phyloP scores from a whole-genome alignment of 2,888 invertebrate genomes.

The Melanotus villosus region DNA sequence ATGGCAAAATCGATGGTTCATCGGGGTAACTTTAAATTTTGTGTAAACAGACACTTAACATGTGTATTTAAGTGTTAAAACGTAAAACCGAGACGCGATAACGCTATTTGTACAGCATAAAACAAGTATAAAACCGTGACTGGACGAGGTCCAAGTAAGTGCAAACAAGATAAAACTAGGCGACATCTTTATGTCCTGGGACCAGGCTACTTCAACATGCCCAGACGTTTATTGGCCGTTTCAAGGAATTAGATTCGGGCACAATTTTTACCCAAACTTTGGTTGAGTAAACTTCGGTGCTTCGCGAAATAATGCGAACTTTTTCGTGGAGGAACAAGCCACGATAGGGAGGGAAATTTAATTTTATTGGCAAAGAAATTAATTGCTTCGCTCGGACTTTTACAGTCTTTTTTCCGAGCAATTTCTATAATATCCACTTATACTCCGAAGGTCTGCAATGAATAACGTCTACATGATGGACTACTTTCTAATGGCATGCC shows the following conservation, averaged over 20 bases:
- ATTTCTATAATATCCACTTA: background rate
- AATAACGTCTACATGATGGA: conserved; percentile 14
- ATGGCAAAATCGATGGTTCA: too few relatives aligned
- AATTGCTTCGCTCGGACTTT: too few relatives aligned
- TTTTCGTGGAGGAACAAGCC: background rate
- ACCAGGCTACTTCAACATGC: conserved; percentile 28
- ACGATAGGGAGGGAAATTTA: background rate
- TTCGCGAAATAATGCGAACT: conserved; percentile 26
- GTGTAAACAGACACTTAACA: background rate
- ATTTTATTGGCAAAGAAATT: background rate
- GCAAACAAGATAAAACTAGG: conserved; percentile 39
- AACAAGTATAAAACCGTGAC: conserved; percentile 28
- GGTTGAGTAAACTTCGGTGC: conserved; percentile 30
- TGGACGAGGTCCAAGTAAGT: conserved; percentile 32
- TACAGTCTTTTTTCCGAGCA: background rate
- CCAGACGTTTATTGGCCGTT: conserved; percentile 38
- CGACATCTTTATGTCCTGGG: conserved; percentile 35
- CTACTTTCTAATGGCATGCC: conserved; percentile 17
- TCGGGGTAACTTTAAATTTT: too few relatives aligned
- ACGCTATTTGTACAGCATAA: conserved; percentile 30
- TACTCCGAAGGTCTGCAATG: background rate
- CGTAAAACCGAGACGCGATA: conserved; percentile 19
- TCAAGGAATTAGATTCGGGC: conserved; percentile 37
- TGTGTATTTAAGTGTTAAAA: conserved; percentile 23
- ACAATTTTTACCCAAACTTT: conserved; percentile 33